phyloP scores from a whole-genome alignment of 2,113 vertebrate genomes.

The Hemichromis elongatus region DNA sequence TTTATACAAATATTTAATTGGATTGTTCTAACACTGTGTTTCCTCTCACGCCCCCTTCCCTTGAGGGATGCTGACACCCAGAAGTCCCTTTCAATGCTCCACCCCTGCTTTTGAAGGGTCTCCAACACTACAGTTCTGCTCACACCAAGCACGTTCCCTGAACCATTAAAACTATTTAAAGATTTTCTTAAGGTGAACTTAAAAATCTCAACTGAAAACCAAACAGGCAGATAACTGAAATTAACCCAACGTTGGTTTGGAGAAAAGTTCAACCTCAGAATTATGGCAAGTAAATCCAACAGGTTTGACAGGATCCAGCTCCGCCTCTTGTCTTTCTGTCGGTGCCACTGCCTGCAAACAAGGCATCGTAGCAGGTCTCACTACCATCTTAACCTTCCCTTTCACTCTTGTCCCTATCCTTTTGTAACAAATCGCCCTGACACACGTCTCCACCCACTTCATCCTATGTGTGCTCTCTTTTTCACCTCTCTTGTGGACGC shows the following conservation, averaged over 20 bases:
- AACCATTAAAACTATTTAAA: background rate
- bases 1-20: background rate
- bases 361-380: background rate
- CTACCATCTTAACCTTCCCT: background rate
- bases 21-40: background rate
- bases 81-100: background rate
- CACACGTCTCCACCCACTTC: background rate
- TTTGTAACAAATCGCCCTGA: background rate
- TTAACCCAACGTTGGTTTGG: background rate
- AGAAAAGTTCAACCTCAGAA: background rate
- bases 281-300: background rate
- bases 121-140: background rate
- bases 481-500: rapidly evolving
- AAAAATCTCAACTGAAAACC: background rate
- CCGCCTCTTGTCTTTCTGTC: background rate
- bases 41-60: background rate
- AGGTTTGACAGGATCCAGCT: background rate
- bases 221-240: background rate
- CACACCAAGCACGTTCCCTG: background rate
- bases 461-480: background rate
- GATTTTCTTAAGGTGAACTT: background rate
- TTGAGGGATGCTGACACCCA: background rate
- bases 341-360: background rate
- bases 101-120: background rate
- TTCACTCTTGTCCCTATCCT: background rate